These are phyloP conservation scores for Meiosimyza decipiens DNA, from an alignment of 2,888 invertebrate species.

Conservation along the genomic window DNA sequence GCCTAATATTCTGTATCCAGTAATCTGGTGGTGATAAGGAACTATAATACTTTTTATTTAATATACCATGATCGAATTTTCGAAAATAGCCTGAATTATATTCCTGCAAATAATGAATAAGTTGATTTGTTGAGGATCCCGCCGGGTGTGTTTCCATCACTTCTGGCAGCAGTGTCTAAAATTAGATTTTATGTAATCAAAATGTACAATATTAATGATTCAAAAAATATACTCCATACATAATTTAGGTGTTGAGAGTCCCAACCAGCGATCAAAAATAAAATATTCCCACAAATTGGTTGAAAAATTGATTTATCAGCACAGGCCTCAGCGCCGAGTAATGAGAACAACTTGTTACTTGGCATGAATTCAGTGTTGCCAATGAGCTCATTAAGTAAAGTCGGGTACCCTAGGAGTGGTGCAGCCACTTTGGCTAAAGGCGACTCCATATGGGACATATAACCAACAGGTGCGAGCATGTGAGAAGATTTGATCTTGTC, in stretches of 20 bases:
- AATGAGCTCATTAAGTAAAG: slow-evolving; percentile 40
- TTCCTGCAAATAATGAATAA: slow-evolving; percentile 50
- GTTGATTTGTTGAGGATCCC: slow-evolving; percentile 46
- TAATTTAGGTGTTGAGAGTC: slow-evolving; percentile 46
- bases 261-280: slow-evolving; percentile 46
- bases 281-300: slow-evolving; percentile 43
- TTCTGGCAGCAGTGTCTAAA: slow-evolving; percentile 40
- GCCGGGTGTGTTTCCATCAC: slow-evolving; percentile 48
- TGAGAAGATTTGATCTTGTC: slow-evolving; percentile 45
- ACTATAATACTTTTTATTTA: slow-evolving; percentile 38
- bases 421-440: slow-evolving; percentile 62
- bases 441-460: slow-evolving; percentile 69
- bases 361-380: slow-evolving; percentile 71
- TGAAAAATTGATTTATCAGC: slow-evolving; percentile 39
- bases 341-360: slow-evolving; percentile 65
- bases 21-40: slow-evolving; percentile 44
- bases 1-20: slow-evolving; percentile 38
- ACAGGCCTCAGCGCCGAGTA: slow-evolving; percentile 67
- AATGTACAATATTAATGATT: not conserved
- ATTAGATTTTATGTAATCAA: not conserved
- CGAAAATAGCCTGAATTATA: slow-evolving; percentile 43
- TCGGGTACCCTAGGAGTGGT: slow-evolving; percentile 47
- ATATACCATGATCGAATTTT: slow-evolving; percentile 44
- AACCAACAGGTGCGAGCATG: slow-evolving; percentile 50
- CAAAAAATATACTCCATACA: slow-evolving; percentile 41